These are phyloP conservation scores for Rhea pennata DNA, from an alignment of 2,113 vertebrate genomes.

Conservation along the genomic window DNA sequence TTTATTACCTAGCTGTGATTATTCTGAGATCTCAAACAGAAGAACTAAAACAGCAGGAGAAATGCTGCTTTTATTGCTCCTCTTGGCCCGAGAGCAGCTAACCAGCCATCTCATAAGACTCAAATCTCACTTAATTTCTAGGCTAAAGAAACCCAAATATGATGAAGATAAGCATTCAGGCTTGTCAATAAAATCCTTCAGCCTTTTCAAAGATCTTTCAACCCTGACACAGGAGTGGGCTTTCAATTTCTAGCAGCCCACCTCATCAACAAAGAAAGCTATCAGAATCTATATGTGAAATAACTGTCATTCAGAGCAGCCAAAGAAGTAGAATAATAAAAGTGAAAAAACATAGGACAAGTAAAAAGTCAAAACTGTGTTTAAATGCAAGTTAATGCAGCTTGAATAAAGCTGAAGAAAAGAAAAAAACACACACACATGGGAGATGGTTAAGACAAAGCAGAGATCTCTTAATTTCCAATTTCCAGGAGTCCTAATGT, in stretches of 20 bases:
- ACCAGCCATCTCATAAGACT: not conserved
- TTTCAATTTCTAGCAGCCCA: conserved; percentile 23
- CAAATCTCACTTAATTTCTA: not conserved
- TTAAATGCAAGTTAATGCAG: not conserved
- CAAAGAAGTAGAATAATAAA: not conserved
- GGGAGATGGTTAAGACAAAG: not conserved
- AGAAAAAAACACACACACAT: not conserved
- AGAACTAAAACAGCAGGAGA: not conserved
- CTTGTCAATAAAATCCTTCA: conserved; percentile 14
- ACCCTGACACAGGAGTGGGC: not conserved
- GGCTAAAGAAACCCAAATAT: not conserved
- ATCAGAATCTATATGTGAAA: conserved; percentile 8
- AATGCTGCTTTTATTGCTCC: not conserved
- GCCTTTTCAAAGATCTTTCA: conserved; percentile 18
- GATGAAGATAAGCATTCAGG: not conserved
- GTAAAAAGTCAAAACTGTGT: not conserved
- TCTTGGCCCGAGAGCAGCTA: not conserved
- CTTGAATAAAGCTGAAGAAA: not conserved
- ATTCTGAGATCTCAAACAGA: not conserved
- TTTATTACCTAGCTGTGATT: not conserved
- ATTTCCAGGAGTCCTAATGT: accelerated
- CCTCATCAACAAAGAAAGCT: not conserved
- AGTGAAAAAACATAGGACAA: not conserved
- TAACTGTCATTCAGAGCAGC: not conserved
- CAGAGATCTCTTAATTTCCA: not conserved